These are phyloP conservation scores for Hirtodrosophila confusa DNA, from an alignment of 2,888 invertebrate genomes.

Conservation along the genomic window DNA sequence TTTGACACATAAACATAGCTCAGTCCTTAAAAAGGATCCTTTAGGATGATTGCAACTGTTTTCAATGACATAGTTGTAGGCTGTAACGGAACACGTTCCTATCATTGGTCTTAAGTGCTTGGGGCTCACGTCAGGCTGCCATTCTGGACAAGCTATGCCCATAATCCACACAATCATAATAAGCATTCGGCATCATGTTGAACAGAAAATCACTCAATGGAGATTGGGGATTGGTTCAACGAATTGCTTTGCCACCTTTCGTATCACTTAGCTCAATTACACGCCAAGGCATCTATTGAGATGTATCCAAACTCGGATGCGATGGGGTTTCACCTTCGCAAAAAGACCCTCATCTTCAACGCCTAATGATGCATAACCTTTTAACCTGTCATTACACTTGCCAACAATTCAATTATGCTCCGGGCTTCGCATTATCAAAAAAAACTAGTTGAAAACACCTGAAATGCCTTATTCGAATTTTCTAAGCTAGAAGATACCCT, in stretches of 20 bases:
- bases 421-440: conserved; percentile 26
- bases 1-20: too few species aligned
- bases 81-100: conserved; percentile 30
- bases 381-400: conserved; percentile 48
- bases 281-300: neutral
- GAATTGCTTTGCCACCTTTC: conserved; percentile 18
- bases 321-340: conserved; percentile 7
- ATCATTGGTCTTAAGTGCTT: conserved; percentile 52
- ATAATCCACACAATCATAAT: conserved; percentile 33
- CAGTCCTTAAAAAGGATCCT: too few species aligned
- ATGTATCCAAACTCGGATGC: conserved; percentile 13
- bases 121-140: neutral
- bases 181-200: conserved; percentile 35
- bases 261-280: conserved; percentile 46
- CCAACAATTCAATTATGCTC: conserved; percentile 44
- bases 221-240: conserved; percentile 14
- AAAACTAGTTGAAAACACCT: neutral
- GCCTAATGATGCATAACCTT: conserved; percentile 55
- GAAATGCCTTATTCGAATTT: too few species aligned
- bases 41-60: too few species aligned
- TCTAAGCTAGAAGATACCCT: too few species aligned
- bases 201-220: conserved; percentile 44
- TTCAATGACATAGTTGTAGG: conserved; percentile 5
- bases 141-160: conserved; percentile 21
- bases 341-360: conserved; percentile 2